Evolutionary conservation across 2,888 invertebrate genomes (phyloP), one percentile per base, ranked within the genome.

Genomic region (Drosophila buzzatii): DNA sequence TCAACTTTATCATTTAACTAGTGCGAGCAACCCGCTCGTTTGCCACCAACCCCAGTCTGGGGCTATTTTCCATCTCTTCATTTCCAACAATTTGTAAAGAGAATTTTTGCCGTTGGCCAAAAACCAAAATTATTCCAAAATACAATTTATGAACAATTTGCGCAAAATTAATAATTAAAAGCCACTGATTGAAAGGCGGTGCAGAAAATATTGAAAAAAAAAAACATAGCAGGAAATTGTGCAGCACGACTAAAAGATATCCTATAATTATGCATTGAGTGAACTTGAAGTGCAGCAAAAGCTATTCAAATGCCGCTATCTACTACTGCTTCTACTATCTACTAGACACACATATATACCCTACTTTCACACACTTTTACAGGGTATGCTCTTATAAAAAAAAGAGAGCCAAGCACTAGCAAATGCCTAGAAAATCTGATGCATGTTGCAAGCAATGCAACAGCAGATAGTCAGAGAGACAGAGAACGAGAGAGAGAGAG

Each of bases 141-240:
- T 60, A 27, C 44, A 57, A 59, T 71, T 64, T 51, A 41, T 23
- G 47, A 62, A 67, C 47, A 51, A 64, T 64, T 72, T 56, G 64
- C 51, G 44, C 42, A 53, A 45, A 45, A 42, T 61, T 41, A 58
- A 39, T 57, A 31, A 72, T 42, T 45, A 70, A 62, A 57, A 35
- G 27, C 44, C 69, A 53, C 44, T 62, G 52, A 49, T 59, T 59
- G 49, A 51, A 41, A n/a, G 35, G 57, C 58, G 18, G 5, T 39
- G 23, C 35, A 49, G n/a, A 49, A 57, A 37, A 18, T 27, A 47
- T 8, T 14, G 1, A 16, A 8, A 14, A 33, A 14, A 23, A 23
- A 23, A 23, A 23, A 23, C 23, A 23, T 23, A 3, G 23, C 23
- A 23, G 23, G 2, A 23, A 23, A 23, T 23, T 23, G 23, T 18